Evolutionary conservation across 2,113 vertebrate species (phyloP).

Genomic region (Pao palembangensis): DNA sequence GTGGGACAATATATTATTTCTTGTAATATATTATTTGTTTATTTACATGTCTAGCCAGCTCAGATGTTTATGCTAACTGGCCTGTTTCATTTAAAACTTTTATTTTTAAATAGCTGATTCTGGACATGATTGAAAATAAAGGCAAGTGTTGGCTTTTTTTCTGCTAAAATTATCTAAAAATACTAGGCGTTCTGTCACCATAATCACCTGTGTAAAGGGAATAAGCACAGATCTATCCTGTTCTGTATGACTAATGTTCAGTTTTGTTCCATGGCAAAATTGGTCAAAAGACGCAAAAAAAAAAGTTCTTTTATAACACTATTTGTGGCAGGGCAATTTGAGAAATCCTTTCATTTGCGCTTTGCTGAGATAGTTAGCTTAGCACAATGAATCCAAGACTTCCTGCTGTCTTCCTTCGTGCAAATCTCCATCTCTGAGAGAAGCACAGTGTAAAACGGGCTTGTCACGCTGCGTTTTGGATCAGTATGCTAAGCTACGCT

Average conservation of each 20-base stretch:
- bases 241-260: conserved; percentile 13
- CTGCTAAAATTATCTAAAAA: conserved; percentile 48
- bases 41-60: conserved; percentile 48
- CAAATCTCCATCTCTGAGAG: background rate
- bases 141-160: conserved; percentile 68
- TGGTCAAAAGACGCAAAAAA: background rate
- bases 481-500: conserved; percentile 2
- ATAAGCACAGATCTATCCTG: conserved; percentile 12
- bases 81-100: conserved; percentile 1
- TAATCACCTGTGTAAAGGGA: conserved; percentile 40
- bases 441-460: background rate
- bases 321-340: no score
- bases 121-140: conserved; percentile 41
- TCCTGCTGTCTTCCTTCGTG: no score
- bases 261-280: conserved; percentile 2
- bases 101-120: conserved; percentile 21
- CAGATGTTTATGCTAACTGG: conserved; percentile 14
- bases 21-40: conserved; percentile 52
- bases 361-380: background rate
- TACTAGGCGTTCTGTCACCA: conserved; percentile 7
- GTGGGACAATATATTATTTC: conserved; percentile 42
- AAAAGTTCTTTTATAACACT: background rate
- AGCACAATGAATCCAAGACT: background rate
- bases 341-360: no score
- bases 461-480: background rate